Conservation (phyloP, 64 coral and sea anemone genomes). For the Montipora efflorescens region DNA sequence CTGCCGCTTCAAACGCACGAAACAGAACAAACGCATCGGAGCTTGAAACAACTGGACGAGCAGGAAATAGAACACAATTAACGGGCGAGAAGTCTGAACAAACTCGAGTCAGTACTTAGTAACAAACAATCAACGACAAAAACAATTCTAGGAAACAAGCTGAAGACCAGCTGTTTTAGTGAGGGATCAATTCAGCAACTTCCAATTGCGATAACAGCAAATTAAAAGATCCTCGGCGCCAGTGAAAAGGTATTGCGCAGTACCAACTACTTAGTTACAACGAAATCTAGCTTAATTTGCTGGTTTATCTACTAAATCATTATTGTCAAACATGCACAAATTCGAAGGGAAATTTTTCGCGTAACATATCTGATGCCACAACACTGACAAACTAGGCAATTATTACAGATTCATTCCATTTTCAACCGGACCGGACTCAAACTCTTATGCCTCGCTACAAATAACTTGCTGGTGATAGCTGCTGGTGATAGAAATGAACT, state of each 20-base stretch:
- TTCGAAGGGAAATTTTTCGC: neutral
- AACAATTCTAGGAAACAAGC: neutral
- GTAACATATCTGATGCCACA: too few relatives aligned
- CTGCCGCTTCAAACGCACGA: neutral
- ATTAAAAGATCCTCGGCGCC: neutral
- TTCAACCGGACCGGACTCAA: neutral
- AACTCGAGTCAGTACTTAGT: neutral
- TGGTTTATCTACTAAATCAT: neutral
- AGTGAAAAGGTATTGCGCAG: neutral
- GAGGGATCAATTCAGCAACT: too few relatives aligned
- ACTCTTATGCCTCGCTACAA: neutral
- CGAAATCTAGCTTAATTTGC: neutral
- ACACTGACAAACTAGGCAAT: neutral
- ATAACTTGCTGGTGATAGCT: neutral
- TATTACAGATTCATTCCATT: neutral
- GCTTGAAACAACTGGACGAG: neutral
- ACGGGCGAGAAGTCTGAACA: neutral
- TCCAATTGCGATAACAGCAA: neutral
- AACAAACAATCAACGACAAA: neutral
- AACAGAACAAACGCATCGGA: neutral
- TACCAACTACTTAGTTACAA: neutral
- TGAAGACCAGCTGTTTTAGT: too few relatives aligned
- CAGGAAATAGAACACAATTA: neutral
- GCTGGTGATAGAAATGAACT: neutral
- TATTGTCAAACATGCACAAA: neutral